Conservation (phyloP, 2,113 vertebrate genomes). For the Trachemys scripta region DNA sequence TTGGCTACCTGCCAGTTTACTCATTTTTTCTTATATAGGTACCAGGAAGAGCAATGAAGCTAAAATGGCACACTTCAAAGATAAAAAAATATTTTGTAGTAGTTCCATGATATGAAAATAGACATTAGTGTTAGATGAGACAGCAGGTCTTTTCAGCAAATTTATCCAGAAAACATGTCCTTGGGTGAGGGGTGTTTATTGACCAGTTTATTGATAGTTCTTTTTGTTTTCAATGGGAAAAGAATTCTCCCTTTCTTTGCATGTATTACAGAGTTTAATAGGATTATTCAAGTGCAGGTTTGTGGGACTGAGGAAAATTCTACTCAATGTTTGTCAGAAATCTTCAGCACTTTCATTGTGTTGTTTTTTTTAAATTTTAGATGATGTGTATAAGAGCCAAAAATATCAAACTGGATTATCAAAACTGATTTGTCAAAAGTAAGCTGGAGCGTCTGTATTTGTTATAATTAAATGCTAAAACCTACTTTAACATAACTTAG, state of each 20-base stretch:
- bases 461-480: neutral
- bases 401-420: neutral
- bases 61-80: neutral
- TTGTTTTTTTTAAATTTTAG: neutral
- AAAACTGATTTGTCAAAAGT: neutral
- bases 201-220: neutral
- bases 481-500: neutral
- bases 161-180: accelerated
- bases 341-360: neutral
- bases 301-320: neutral
- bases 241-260: neutral
- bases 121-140: neutral
- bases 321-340: neutral
- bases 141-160: neutral
- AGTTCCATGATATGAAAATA: neutral
- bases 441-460: neutral
- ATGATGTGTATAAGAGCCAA: accelerated
- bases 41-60: neutral
- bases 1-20: neutral
- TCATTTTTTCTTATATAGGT: neutral
- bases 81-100: neutral
- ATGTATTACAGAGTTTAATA: neutral
- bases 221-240: neutral
- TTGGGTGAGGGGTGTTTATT: accelerated
- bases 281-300: neutral